A percentile compares a stretch with the other conserved stretches of the same genome.
phyloP scores from a whole-genome alignment of 2,113 vertebrate species.

The Pseudorectes ferrugineus region DNA sequence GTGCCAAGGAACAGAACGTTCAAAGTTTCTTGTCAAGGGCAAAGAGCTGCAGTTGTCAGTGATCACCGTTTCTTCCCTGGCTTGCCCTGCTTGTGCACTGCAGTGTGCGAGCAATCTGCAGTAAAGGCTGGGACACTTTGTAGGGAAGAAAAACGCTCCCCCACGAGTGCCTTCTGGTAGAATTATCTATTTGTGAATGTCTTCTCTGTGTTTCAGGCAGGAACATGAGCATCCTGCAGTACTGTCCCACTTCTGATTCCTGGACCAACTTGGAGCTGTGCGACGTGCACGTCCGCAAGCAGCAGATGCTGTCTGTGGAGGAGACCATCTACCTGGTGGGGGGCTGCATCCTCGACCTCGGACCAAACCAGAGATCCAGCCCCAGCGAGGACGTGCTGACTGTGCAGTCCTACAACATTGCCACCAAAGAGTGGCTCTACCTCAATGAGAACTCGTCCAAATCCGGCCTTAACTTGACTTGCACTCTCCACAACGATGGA shows the following conservation, averaged over 20 bases:
- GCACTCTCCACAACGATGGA: conserved; percentile 91
- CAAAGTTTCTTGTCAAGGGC: neutral
- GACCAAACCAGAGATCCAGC: conserved; percentile 68
- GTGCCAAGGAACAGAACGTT: neutral
- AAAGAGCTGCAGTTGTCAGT: neutral
- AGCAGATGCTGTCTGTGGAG: conserved; percentile 97
- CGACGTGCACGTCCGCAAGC: conserved; percentile 87
- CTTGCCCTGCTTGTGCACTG: neutral
- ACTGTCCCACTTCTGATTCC: conserved; percentile 84
- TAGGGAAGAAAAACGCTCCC: neutral
- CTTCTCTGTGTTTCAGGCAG: conserved; percentile 77
- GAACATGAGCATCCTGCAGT: conserved; percentile 87
- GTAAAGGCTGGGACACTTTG: neutral
- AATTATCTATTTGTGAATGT: neutral
- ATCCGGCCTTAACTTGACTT: conserved; percentile 92
- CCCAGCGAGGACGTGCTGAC: conserved; percentile 87
- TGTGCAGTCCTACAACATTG: conserved; percentile 88
- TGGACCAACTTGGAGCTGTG: conserved; percentile 86
- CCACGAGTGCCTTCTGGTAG: neutral
- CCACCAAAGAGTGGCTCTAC: conserved; percentile 85
- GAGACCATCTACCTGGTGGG: conserved; percentile 94
- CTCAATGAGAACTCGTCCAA: conserved; percentile 91
- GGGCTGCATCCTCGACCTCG: conserved; percentile 86
- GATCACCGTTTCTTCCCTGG: neutral
- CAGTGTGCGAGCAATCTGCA: neutral